These are phyloP conservation scores for Melipona quadrifasciata DNA, from an alignment of 1,140 invertebrate genomes.

Conservation along the genomic window DNA sequence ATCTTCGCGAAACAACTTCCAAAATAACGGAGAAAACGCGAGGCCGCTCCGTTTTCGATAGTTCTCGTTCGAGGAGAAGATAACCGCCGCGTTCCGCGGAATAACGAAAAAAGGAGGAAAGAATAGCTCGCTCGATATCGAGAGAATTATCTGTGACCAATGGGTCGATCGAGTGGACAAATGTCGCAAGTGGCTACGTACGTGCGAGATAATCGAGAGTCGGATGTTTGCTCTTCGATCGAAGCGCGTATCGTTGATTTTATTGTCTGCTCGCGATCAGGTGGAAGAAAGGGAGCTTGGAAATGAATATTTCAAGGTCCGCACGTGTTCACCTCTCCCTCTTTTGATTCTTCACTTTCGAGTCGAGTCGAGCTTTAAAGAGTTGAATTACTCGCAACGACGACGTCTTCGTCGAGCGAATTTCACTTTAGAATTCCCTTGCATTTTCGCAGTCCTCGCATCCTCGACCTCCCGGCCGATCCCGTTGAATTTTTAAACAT, in stretches of 20 bases:
- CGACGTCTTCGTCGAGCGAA: not conserved
- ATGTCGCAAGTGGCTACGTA: not conserved
- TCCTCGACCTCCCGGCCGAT: not conserved
- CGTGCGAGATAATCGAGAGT: not conserved
- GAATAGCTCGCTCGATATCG: not conserved
- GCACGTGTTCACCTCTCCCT: not conserved
- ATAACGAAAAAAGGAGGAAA: too few species aligned
- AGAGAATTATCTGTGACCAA: not conserved
- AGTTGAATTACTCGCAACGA: not conserved
- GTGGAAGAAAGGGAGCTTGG: not conserved
- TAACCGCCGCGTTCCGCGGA: not conserved
- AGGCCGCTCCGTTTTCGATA: not conserved
- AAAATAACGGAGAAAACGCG: not conserved
- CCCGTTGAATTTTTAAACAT: not conserved
- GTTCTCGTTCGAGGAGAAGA: not conserved
- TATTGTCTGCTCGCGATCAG: too few species aligned
- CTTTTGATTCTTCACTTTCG: too few species aligned
- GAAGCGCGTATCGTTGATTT: not conserved
- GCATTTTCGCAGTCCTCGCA: not conserved
- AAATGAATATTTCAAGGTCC: not conserved
- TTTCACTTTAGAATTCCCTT: not conserved
- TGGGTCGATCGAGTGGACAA: not conserved
- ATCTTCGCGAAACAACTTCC: not conserved
- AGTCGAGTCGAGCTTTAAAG: not conserved
- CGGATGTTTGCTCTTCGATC: too few species aligned